Evolutionary conservation across 2,113 vertebrate species (phyloP), one percentile per base, ranked within the genome.

Genomic region (Megaceryle maxima): DNA sequence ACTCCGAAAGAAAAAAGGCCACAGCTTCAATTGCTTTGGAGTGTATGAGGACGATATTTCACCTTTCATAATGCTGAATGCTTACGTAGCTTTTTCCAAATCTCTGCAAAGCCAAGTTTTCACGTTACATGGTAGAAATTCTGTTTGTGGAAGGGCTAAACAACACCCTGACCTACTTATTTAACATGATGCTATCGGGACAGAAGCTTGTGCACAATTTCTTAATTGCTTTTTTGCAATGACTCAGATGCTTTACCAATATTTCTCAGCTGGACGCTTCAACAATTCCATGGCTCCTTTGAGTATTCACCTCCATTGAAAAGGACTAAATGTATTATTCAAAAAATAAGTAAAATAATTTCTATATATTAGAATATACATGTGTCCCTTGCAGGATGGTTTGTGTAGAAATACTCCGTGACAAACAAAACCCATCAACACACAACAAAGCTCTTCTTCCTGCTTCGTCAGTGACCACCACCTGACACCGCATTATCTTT

Each of bases 51-150:
- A 73, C 10, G 3, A 0, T 3, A 13, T 67, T 84, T 62, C 26
- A 56, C 55, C 31, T 74, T 89, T 18, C 1, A 0, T 26, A 28
- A 56, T 0, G 11, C 48, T 10, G 14, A 51, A 46, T 2, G 1
- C 56, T 18, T 6, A 50, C 59, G 51, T 10, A 41, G 53, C 25
- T 67, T 53, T 9, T 62, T 12, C 41, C 37, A 60, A 73, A n/a
- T 9, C 12, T 48, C 74, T 56, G 31, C 72, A 39, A 78, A 59
- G 37, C 20, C 46, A 79, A 50, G 21, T 18, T 62, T 62, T 50
- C 13, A 3, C 31, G 37, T 46, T 10, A 10, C 6, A 5, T 0
- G 25, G 19, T 5, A 33, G 13, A 55, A 84, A 62, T 56, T 50
- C 18, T n/a, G 9, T 29, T 59, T 0, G 1, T 8, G 10, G 50